Evolutionary conservation across 2,888 invertebrate genomes (phyloP).

Genomic region (Drosophila meridiana): DNA sequence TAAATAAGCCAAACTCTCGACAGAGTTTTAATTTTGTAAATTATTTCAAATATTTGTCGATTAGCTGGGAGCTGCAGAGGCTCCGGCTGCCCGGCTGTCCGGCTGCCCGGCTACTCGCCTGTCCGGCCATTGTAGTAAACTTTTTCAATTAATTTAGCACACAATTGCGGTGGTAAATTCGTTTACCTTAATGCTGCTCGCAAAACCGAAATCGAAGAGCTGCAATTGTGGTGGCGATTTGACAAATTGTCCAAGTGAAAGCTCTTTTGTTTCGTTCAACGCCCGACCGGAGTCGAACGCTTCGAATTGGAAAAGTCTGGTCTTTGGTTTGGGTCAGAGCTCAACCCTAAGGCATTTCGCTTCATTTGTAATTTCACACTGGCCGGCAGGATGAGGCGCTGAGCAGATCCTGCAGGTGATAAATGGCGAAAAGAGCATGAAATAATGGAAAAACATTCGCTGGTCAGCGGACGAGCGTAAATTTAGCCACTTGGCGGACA

Average conservation of each 20-base stretch:
- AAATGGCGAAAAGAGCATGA: slow-evolving; percentile 72
- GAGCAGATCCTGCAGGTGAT: slow-evolving; percentile 68
- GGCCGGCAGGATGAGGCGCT: slow-evolving; percentile 12
- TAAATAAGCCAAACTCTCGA: slow-evolving; percentile 42
- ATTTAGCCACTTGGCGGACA: slow-evolving; percentile 32
- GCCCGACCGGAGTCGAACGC: background rate
- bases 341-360: slow-evolving; percentile 18
- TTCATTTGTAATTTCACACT: slow-evolving; percentile 64
- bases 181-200: slow-evolving; percentile 54
- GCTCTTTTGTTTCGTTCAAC: slow-evolving; percentile 63
- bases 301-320: background rate
- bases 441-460: slow-evolving; percentile 76
- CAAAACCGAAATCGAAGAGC: slow-evolving; percentile 38
- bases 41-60: slow-evolving; percentile 75
- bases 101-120: background rate
- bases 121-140: slow-evolving; percentile 54
- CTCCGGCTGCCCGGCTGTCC: background rate
- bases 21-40: slow-evolving; percentile 56
- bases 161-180: slow-evolving; percentile 62
- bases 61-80: slow-evolving; percentile 43
- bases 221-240: slow-evolving; percentile 76
- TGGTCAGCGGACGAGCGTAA: slow-evolving; percentile 40
- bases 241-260: slow-evolving; percentile 72
- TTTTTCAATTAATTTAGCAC: slow-evolving; percentile 76
- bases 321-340: background rate